Base-by-base conservation (phyloP, 2,797 vertebrate species). In the Sebastes cheni region DNA sequence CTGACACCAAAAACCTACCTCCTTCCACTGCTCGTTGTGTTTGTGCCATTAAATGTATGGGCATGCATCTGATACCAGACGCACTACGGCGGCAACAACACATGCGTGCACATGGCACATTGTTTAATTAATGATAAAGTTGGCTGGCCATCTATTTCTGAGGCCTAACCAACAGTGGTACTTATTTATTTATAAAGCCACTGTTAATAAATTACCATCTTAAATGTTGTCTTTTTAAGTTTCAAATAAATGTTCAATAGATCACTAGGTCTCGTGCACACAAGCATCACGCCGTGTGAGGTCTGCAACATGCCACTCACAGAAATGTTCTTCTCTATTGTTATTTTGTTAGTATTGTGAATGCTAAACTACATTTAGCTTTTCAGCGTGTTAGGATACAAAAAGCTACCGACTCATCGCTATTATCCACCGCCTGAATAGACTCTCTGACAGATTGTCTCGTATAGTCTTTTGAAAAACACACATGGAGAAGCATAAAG, bases 401-500 rank as follows among this genome's bases (percentile, higher is more conserved):
- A 6, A 77, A 61, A 8, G 1, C 23, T 39, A 64, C n/a, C 14
- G 25, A 20, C 27, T 68, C 52, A 42, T 58, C 74, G 29, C 46
- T n/a, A 71, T 77, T 56, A 64, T 61, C 56, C 50, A 16, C 9
- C 4, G 39, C 10, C 55, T 84, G 73, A 86, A 76, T 5, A n/a
- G 75, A 16, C 58, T 52, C 14, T 30, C 50, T 83, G 79, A 84
- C 60, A 62, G 20, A 58, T 29, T 11, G 67, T 61, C 55, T 66
- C 77, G 64, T 83, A n/a, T 56, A 12, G 72, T 67, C 59, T 67
- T 82, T 80, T 74, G 68, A 70, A 77, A 46, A 86, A 81, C 70
- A 85, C 70, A 85, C 71, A 67, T 6, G 14, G 32, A 71, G 66
- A 74, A 52, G 83, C 75, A 86, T 81, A 90, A 72, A 91, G 85